phyloP scores from a whole-genome alignment of 1,140 invertebrate genomes.

The Tyrophagus putrescentiae region DNA sequence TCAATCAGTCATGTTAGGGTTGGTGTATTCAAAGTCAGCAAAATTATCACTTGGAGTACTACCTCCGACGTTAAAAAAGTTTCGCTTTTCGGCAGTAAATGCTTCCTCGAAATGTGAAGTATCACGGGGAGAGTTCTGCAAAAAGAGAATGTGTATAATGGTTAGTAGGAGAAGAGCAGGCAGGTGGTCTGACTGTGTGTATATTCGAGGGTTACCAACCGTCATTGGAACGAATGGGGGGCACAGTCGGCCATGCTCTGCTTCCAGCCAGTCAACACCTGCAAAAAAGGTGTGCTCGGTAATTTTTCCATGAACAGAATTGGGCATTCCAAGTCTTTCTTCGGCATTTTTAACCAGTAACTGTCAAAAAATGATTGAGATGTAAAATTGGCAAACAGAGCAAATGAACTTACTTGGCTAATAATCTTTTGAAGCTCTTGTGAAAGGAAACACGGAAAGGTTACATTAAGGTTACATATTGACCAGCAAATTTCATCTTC shows the following conservation, averaged over 20 bases:
- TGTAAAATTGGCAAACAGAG: slow-evolving; percentile 9
- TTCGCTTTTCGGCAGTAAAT: slow-evolving; percentile 78
- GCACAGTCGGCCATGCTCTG: slow-evolving; percentile 70
- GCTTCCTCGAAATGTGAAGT: slow-evolving; percentile 93
- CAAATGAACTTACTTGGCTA: slow-evolving; percentile 42
- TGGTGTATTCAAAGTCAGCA: slow-evolving; percentile 91
- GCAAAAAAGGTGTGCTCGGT: slow-evolving; percentile 82
- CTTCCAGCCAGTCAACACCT: slow-evolving; percentile 66
- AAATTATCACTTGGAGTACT: slow-evolving; percentile 86
- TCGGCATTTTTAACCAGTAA: slow-evolving; percentile 71
- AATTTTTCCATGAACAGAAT: slow-evolving; percentile 69
- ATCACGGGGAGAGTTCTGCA: slow-evolving; percentile 66
- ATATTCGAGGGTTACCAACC: slow-evolving; percentile 45
- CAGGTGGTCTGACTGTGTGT: too few species aligned
- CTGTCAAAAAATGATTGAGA: not conserved
- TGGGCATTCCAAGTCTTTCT: slow-evolving; percentile 67
- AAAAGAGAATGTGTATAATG: slow-evolving; percentile 16
- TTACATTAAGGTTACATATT: slow-evolving; percentile 90
- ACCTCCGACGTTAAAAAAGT: slow-evolving; percentile 90
- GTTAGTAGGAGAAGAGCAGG: slow-evolving; percentile 18
- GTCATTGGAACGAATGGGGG: slow-evolving; percentile 89
- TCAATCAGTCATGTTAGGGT: slow-evolving; percentile 65
- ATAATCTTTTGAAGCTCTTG: slow-evolving; percentile 61
- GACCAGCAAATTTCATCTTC: slow-evolving; percentile 98
- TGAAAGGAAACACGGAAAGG: slow-evolving; percentile 80